Conservation (phyloP, 37 sponge, comb jelly and placozoan species). For the Petrosia ficiformis region DNA sequence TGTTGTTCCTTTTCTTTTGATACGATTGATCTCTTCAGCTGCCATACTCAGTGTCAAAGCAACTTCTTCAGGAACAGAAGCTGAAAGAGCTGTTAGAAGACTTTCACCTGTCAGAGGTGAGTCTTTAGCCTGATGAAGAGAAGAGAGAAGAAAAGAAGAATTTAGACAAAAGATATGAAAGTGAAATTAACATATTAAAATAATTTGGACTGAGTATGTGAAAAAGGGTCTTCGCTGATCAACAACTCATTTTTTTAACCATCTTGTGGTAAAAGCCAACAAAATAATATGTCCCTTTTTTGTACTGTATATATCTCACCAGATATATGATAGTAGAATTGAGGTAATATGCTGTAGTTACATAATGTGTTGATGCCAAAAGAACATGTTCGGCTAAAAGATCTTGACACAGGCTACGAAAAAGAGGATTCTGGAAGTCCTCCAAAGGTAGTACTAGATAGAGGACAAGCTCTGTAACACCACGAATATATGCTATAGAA, state of each 20-base stretch:
- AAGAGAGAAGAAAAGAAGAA: no score
- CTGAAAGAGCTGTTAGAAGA: conserved; percentile 31
- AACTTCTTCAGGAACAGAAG: conserved; percentile 19
- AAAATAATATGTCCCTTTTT: neutral
- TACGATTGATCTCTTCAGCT: conserved; percentile 12
- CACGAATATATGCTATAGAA: conserved; percentile 52
- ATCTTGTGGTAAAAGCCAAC: neutral
- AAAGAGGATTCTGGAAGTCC: conserved; percentile 32
- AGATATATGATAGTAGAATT: conserved; percentile 52
- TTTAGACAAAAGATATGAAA: no score
- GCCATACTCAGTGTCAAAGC: neutral
- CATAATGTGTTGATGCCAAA: conserved; percentile 18
- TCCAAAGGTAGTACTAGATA: conserved; percentile 44
- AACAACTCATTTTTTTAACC: no score
- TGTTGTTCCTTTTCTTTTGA: conserved; percentile 40
- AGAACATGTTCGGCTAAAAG: conserved; percentile 42
- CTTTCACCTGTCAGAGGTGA: conserved; percentile 36
- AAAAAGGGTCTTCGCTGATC: no score
- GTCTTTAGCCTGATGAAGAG: conserved; percentile 42
- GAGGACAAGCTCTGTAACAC: conserved; percentile 57
- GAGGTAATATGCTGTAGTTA: conserved; percentile 56
- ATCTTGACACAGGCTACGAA: conserved; percentile 23
- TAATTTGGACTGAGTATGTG: no score
- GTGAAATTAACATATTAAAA: no score
- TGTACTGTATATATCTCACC: conserved; percentile 31